Percentiles rank a stretch among this genome's conserved stretches.
These are phyloP conservation scores for Caenorhabditis latens DNA, from an alignment of 1,140 invertebrate species.

Conservation along the genomic window DNA sequence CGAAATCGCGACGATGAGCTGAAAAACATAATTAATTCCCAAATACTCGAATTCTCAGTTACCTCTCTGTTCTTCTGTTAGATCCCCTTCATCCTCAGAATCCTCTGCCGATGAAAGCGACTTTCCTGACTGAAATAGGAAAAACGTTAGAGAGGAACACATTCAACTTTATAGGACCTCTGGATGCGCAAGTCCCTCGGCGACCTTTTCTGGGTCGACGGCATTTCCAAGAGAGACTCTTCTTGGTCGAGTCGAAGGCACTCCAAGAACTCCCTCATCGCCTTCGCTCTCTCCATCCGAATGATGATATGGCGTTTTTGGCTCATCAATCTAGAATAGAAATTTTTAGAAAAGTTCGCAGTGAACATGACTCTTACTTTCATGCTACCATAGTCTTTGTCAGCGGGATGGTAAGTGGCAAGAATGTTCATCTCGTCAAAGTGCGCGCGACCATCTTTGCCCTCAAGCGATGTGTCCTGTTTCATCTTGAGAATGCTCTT, in stretches of 20 bases:
- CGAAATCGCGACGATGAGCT: conserved; percentile 71
- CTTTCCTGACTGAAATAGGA: conserved; percentile 36
- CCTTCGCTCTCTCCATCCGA: conserved; percentile 82
- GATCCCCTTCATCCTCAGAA: conserved; percentile 53
- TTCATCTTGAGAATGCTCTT: conserved; percentile 77
- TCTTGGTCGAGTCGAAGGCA: conserved; percentile 68
- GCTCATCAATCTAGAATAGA: conserved; percentile 79
- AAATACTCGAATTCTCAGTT: background rate
- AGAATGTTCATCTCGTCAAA: conserved; percentile 98
- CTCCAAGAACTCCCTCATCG: conserved; percentile 81
- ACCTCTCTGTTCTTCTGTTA: conserved; percentile 69
- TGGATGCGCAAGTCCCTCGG: conserved; percentile 65
- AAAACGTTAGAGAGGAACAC: conserved; percentile 62
- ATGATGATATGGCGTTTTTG: conserved; percentile 92
- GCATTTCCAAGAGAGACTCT: conserved; percentile 76
- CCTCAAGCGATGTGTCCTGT: conserved; percentile 64
- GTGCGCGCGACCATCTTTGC: conserved; percentile 70
- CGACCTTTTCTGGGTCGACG: conserved; percentile 74
- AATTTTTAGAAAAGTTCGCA: background rate
- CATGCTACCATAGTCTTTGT: conserved; percentile 99
- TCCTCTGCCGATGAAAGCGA: conserved; percentile 34
- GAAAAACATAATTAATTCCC: conserved; percentile 14
- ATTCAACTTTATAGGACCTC: conserved; percentile 59
- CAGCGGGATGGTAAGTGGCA: conserved; percentile 94
- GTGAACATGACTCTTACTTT: conserved; percentile 85